These are phyloP conservation scores for Telmatochromis bifrenatus DNA, from an alignment of 2,113 vertebrate genomes.

Conservation along the genomic window DNA sequence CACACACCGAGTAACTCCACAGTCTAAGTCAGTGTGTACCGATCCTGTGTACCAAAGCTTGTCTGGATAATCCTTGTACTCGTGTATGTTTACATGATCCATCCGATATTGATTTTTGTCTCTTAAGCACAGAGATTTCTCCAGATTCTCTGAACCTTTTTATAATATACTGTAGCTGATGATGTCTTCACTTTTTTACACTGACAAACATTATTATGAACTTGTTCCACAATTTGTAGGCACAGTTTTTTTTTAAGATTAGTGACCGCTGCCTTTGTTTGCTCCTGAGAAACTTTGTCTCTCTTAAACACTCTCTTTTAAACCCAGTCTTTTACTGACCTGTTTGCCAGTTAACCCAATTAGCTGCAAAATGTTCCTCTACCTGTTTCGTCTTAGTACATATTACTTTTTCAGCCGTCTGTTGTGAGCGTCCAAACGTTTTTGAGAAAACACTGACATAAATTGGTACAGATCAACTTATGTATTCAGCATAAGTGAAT, in stretches of 20 bases:
- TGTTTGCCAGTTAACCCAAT: background rate
- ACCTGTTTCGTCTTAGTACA: background rate
- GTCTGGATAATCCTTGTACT: background rate
- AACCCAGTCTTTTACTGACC: background rate
- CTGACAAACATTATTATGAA: background rate
- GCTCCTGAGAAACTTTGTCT: background rate
- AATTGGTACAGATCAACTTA: background rate
- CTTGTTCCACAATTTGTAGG: background rate
- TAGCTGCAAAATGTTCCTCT: background rate
- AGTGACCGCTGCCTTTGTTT: background rate
- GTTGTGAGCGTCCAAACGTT: background rate
- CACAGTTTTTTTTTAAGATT: background rate
- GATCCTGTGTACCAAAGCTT: background rate
- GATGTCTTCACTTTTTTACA: background rate
- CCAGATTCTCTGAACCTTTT: background rate
- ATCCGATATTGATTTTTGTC: background rate
- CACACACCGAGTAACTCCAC: background rate
- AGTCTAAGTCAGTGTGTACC: background rate
- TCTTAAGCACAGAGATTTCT: background rate
- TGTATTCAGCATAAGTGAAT: background rate
- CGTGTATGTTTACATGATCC: background rate
- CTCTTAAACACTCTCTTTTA: background rate
- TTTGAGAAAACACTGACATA: background rate
- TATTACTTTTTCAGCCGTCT: background rate
- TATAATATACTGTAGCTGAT: background rate